Conservation (phyloP, 2,797 vertebrate species). For the Cyclopterus lumpus region DNA sequence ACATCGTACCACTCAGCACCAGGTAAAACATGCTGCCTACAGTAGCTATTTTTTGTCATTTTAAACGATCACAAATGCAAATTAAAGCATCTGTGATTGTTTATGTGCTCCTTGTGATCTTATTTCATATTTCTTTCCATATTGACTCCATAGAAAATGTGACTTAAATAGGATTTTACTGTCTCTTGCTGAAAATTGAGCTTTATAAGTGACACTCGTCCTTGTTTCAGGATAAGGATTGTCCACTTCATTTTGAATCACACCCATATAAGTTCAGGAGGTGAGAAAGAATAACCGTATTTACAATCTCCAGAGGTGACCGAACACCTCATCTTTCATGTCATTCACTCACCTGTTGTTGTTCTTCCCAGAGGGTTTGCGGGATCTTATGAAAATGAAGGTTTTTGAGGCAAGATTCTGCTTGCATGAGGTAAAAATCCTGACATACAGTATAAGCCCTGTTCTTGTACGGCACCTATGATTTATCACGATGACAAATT, state of each 20-base stretch:
- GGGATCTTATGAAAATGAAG: conserved; percentile 81
- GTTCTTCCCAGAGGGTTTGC: conserved; percentile 81
- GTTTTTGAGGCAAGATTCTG: conserved; percentile 90
- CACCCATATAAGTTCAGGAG: conserved; percentile 72
- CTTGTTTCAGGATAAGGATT: conserved; percentile 89
- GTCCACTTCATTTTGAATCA: conserved; percentile 88
- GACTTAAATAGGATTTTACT: not conserved
- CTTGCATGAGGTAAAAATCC: conserved; percentile 88
- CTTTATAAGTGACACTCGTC: conserved; percentile 14
- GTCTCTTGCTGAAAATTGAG: not conserved
- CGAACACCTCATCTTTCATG: not conserved
- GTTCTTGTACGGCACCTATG: not conserved
- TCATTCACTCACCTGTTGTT: conserved; percentile 35
- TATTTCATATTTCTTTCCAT: not conserved
- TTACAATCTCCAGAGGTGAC: not conserved
- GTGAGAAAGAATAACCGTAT: conserved; percentile 44
- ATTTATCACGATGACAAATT: conserved; percentile 2
- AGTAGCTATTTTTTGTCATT: conserved; percentile 1
- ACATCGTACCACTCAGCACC: conserved; percentile 74
- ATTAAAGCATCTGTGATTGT: conserved; percentile 1
- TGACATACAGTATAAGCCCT: not conserved
- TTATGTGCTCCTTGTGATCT: not conserved
- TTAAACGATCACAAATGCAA: conserved; percentile 3
- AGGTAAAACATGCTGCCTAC: conserved; percentile 67
- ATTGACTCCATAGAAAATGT: not conserved